Evolutionary conservation across 2,113 vertebrate genomes (phyloP), one percentile per base, ranked within the genome.

Genomic region (Muscicapa adusta): DNA sequence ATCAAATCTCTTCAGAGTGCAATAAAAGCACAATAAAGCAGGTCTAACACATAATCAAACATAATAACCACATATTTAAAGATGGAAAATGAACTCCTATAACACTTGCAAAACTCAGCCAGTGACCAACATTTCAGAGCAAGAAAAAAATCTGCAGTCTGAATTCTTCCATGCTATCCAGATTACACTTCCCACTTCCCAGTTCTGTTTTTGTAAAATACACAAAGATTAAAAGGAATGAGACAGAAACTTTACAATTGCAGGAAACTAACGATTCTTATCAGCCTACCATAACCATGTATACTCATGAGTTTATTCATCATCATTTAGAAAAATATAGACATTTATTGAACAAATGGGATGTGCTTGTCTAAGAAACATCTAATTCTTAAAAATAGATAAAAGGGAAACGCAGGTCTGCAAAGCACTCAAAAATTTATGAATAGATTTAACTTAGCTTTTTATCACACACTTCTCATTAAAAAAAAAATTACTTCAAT

Each of bases 11-110:
- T 79, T 73, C 66, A 50, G 40, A 61, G 31, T 58, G 40, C 70
- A 94, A 92, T 86, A 87, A 94, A 91, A 75, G 50, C 82, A 80
- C 36, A 85, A 87, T 57, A 91, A 88, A 73, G 38, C 24, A 63
- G 50, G 36, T 78, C 73, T 79, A 94, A 78, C 50, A 61, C 23
- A 22, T 53, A 87, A 84, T 85, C 66, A 93, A 74, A 89, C 65
- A 65, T 20, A 79, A 90, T 74, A 92, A 76, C 42, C 28, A 29
- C 23, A 68, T 82, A 80, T 83, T 91, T 93, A 82, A 85, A 68
- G 53, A 61, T 63, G 23, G 48, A 48, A 90, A 95, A 89, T 48
- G 10, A 83, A 48, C 58, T 88, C 36, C 34, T 68, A 1, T 34
- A 61, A 26, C 2, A 2, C 45, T 88, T 74, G 28, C 29, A 83